These are phyloP conservation scores for Pygmarrhopalites habei DNA, from an alignment of 1,140 invertebrate species.

Conservation along the genomic window DNA sequence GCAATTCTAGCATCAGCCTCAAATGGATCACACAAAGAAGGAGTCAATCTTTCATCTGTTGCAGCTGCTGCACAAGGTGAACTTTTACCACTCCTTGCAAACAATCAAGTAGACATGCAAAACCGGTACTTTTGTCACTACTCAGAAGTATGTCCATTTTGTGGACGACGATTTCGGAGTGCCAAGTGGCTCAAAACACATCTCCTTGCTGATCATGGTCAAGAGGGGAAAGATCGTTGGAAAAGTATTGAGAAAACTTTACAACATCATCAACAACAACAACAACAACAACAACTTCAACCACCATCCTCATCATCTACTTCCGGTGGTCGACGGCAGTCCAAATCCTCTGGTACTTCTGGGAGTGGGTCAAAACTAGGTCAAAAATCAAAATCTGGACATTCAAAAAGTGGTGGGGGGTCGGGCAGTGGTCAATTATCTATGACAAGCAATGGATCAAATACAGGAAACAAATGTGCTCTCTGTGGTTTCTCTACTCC, in stretches of 20 bases:
- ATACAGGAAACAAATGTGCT: slow-evolving; percentile 43
- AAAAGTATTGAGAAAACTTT: slow-evolving; percentile 48
- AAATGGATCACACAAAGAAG: slow-evolving; percentile 20
- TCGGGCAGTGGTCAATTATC: not conserved
- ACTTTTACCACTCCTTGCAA: slow-evolving; percentile 20
- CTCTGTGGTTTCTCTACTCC: slow-evolving; percentile 48
- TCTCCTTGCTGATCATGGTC: slow-evolving; percentile 75
- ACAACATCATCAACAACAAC: not conserved
- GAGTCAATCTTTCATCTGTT: slow-evolving; percentile 48
- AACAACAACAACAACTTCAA: too few species aligned
- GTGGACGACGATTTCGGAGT: slow-evolving; percentile 77
- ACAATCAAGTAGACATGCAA: slow-evolving; percentile 51
- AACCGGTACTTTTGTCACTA: slow-evolving; percentile 61
- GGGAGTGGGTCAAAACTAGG: not conserved
- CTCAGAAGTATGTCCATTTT: slow-evolving; percentile 76
- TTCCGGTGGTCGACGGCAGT: too few species aligned
- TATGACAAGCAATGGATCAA: slow-evolving; percentile 1
- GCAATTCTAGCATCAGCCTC: too few species aligned
- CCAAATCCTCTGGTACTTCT: not conserved
- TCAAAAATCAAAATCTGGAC: not conserved
- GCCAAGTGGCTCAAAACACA: slow-evolving; percentile 84
- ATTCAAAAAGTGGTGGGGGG: not conserved
- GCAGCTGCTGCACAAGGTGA: slow-evolving; percentile 7
- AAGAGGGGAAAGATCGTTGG: slow-evolving; percentile 62
- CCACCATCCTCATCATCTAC: too few species aligned